Base-by-base conservation (phyloP, 1,140 invertebrate genomes). In the Meteorus sp. region DNA sequence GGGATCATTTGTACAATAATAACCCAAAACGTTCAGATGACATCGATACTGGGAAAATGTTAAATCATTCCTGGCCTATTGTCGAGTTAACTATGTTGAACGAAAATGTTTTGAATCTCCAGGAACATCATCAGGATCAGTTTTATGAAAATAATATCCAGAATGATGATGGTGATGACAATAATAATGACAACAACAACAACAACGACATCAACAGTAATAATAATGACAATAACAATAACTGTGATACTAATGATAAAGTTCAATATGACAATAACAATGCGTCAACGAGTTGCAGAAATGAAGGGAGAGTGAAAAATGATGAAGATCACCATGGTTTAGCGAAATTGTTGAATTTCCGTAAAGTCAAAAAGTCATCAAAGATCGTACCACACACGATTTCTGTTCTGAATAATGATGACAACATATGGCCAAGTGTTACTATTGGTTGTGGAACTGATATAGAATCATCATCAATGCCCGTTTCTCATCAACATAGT, bases 371-470 rank as follows among this genome's bases (percentile, higher is more conserved):
- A 27, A 55, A 57, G 33, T 41, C 31, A 6, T 23, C 54, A 9
- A 60, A 45, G 41, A 39, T 17, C 43, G 45, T 64, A 27, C 13
- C 35, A 39, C 50, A 45, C 0, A 31, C 56, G 6, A 29, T 66
- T 7, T 17, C 37, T 20, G 61, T 23, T 0, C 68, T 71, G 1
- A 67, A 70, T 23, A 67, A 69, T 27, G 55, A 65, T 3, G 15
- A n/a, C n/a, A n/a, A n/a, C n/a, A n/a, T 61, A n/a, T 67, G 64
- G 65, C 59, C 66, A 2, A 55, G 59, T 35, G 59, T 69, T 44
- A 37, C 70, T 6, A 29, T 69, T 7, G 73, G 64, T 57, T 72
- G 69, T 20, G 67, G 65, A 8, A 50, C 56, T 7, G 56, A 69
- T 52, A n/a, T n/a, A n/a, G n/a, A n/a, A n/a, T n/a, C n/a, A n/a